Conservation (phyloP, 2,888 invertebrate species). For the Azorinus chamasolen region DNA sequence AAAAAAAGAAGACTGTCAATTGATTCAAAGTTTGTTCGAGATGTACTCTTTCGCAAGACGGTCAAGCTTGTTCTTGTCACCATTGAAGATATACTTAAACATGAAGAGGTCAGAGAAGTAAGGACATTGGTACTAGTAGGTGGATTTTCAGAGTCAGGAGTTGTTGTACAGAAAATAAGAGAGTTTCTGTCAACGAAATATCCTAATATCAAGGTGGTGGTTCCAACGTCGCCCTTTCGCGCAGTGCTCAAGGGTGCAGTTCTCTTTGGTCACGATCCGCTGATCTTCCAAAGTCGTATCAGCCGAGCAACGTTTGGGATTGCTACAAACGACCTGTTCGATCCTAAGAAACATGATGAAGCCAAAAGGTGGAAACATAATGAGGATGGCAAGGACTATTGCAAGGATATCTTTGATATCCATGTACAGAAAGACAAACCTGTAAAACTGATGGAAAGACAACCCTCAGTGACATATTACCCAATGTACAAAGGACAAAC, state of each 20-base stretch:
- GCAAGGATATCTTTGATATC: constrained; percentile 34
- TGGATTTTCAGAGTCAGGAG: constrained; percentile 17
- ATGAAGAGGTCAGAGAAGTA: constrained; percentile 1
- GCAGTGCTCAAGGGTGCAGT: too few species aligned
- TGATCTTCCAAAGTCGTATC: too few species aligned
- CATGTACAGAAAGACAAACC: constrained; percentile 35
- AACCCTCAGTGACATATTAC: constrained; percentile 12
- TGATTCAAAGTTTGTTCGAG: constrained; percentile 2
- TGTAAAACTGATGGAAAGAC: constrained; percentile 14
- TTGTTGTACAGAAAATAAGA: constrained; percentile 7
- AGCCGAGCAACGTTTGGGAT: too few species aligned
- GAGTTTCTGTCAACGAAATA: not conserved
- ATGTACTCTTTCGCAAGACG: not conserved
- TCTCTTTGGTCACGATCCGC: too few species aligned
- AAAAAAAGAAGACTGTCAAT: not conserved
- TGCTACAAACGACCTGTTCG: constrained; percentile 21
- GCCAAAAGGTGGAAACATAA: too few species aligned
- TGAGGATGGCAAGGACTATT: constrained; percentile 18
- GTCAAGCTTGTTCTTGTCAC: not conserved
- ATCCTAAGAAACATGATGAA: constrained; percentile 20
- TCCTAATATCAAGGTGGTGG: constrained; percentile 14
- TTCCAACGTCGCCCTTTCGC: too few species aligned
- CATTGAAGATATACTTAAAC: not conserved
- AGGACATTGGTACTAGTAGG: constrained; percentile 16
- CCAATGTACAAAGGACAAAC: too few species aligned